phyloP scores from a whole-genome alignment of 2,797 vertebrate genomes.

The Limosa lapponica region DNA sequence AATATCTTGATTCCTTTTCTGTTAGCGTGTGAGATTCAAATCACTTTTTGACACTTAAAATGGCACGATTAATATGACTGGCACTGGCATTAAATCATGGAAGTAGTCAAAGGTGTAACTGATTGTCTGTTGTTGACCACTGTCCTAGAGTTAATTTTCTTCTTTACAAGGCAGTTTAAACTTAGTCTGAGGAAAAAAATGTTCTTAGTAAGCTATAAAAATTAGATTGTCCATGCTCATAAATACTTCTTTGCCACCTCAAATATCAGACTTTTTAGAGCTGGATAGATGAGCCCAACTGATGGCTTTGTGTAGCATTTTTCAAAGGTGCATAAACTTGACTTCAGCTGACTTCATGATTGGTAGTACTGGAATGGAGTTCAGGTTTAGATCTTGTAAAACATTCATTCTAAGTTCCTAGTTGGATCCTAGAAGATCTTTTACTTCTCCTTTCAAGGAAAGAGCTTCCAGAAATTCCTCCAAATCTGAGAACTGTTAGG shows the following conservation, averaged over 20 bases:
- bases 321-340: neutral
- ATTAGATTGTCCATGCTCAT: neutral
- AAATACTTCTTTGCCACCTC: neutral
- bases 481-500: neutral
- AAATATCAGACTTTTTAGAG: neutral
- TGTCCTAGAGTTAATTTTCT: neutral
- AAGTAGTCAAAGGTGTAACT: neutral
- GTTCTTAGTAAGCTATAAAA: neutral
- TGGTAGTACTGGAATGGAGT: neutral
- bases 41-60: neutral
- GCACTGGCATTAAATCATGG: neutral
- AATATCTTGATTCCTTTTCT: neutral
- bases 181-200: neutral
- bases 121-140: neutral
- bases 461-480: neutral
- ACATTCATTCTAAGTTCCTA: neutral
- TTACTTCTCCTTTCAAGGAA: neutral
- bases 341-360: neutral
- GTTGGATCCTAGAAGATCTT: neutral
- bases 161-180: neutral
- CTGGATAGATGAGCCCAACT: neutral
- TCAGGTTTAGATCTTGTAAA: neutral
- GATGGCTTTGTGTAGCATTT: neutral
- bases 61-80: neutral
- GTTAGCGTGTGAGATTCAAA: neutral